Conservation (phyloP, 2,113 vertebrate species). For the Oryzias melastigma region DNA sequence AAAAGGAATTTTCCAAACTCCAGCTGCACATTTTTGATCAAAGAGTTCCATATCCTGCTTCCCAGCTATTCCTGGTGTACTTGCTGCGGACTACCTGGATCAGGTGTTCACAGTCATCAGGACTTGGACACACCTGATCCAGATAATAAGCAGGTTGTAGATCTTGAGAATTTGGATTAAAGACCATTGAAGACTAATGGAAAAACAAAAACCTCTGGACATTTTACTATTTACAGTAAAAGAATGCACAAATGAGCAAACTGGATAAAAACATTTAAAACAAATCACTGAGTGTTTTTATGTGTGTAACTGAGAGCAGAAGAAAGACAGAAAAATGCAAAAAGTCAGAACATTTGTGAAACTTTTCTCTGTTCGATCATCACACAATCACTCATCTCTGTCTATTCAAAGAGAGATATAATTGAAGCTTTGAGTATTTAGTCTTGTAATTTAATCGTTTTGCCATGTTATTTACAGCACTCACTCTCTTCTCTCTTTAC, state of each 20-base stretch:
- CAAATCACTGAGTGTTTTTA: conserved; percentile 15
- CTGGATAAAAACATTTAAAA: background rate
- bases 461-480: conserved; percentile 70
- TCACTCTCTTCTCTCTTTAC: conserved; percentile 23
- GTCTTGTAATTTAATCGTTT: conserved; percentile 72
- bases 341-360: conserved; percentile 12
- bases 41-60: no score
- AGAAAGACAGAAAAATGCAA: background rate
- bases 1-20: no score
- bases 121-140: no score
- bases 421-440: conserved; percentile 81
- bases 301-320: conserved; percentile 30
- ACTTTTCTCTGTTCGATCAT: conserved; percentile 63
- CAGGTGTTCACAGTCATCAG: no score
- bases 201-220: no score
- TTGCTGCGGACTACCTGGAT: no score
- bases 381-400: conserved; percentile 69
- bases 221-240: no score
- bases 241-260: conserved; percentile 1
- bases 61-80: no score
- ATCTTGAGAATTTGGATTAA: no score
- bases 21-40: no score
- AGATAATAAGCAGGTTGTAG: no score
- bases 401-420: conserved; percentile 75
- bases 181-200: no score